Base-by-base conservation (phyloP, 2,888 invertebrate genomes). In the Spisula subtruncata region DNA sequence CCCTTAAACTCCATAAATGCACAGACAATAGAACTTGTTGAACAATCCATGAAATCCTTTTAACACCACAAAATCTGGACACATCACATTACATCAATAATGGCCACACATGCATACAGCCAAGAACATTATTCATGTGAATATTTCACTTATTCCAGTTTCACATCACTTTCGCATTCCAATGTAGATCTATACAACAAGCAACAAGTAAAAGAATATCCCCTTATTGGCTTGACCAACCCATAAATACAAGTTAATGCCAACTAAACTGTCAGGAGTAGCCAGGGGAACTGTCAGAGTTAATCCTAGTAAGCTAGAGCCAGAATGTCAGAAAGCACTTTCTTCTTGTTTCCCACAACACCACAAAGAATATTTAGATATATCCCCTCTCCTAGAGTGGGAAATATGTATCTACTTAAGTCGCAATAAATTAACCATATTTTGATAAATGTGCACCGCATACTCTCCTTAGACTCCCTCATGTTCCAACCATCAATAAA, bases 361-460 rank as follows among this genome's bases (percentile, higher is more conserved):
- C 60, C 60, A 56, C n/a, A n/a, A 56, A 32, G 32, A n/a, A n/a
- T n/a, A n/a, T n/a, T n/a, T n/a, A n/a, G n/a, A 75, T 75, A 75
- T 16, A 32, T 75, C 35, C 41, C 32, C 75, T 35, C 75, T 75
- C 75, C 35, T 75, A 75, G 35, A 32, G 29, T 32, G 1, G 35
- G 18, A 32, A 41, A 66, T 16, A 14, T 75, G 35, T 75, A 75
- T 75, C 75, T 25, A 75, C 75, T 75, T 75, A 75, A 75, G 75
- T 35, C 75, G 32, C 75, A 75, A 75, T 35, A 75, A 35, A 75
- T 32, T 32, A 75, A 32, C 18, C 35, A 75, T 75, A 16, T 35
- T 75, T 35, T 32, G 75, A 32, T 75, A 75, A 32, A 75, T 75
- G 35, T 32, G 32, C 75, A 75, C 32, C 35, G 5, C 35, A 8